These are phyloP conservation scores for Melitaea cinxia DNA, from an alignment of 1,140 invertebrate genomes.

Conservation along the genomic window DNA sequence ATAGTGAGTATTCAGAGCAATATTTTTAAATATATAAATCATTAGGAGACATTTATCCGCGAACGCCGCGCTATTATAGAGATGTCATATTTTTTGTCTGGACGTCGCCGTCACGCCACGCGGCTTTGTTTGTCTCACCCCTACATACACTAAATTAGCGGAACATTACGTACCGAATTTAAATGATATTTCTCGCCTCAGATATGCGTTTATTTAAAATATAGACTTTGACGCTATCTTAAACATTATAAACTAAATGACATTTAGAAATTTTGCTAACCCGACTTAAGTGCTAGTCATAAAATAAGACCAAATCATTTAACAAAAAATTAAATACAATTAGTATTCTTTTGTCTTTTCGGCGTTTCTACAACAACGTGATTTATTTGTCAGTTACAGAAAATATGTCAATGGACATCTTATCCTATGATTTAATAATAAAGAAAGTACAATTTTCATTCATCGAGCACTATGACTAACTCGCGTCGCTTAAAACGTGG, in stretches of 20 bases:
- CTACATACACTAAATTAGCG: slow-evolving; percentile 51
- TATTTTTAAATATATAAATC: slow-evolving; percentile 26
- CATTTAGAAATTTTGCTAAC: no score
- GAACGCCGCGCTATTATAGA: slow-evolving; percentile 51
- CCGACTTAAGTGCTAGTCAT: no score
- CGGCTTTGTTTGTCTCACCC: slow-evolving; percentile 46
- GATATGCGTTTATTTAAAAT: no score
- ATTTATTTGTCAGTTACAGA: no score
- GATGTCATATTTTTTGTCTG: slow-evolving; percentile 60
- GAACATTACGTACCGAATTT: slow-evolving; percentile 49
- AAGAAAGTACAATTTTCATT: background rate
- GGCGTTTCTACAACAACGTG: no score
- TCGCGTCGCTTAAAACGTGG: slow-evolving; percentile 32
- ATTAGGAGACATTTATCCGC: slow-evolving; percentile 41
- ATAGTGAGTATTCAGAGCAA: background rate
- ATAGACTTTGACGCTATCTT: no score
- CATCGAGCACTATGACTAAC: slow-evolving; percentile 34
- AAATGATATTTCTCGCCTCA: slow-evolving; percentile 34
- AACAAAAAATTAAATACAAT: no score
- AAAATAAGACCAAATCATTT: no score
- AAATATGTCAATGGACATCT: no score
- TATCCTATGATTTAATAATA: background rate
- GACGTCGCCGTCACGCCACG: slow-evolving; percentile 28
- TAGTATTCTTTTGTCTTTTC: no score
- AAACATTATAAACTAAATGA: no score